These are phyloP conservation scores for Zoanthus sansibaricus DNA, from an alignment of 92 coral and sea anemone species.

Conservation along the genomic window DNA sequence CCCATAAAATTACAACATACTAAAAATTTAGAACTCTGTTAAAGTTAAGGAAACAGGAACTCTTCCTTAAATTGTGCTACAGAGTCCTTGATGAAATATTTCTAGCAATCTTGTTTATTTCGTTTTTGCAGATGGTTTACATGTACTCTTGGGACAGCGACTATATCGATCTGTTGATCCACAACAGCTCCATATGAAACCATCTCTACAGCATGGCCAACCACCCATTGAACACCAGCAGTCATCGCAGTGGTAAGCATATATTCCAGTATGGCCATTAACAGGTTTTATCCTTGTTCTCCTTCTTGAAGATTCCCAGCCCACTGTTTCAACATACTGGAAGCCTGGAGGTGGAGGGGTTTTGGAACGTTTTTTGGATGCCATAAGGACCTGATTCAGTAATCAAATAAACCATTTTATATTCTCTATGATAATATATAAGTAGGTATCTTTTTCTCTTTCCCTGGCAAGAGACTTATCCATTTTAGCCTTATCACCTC, in stretches of 20 bases:
- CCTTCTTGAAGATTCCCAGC: slow-evolving; percentile 64
- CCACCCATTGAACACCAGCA: slow-evolving; percentile 92
- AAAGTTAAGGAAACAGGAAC: too few species aligned
- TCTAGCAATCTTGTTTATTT: too few species aligned
- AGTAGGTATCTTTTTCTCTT: too few species aligned
- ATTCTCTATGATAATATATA: too few species aligned
- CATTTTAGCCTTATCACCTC: too few species aligned
- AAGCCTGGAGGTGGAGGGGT: slow-evolving; percentile 77
- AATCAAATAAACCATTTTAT: too few species aligned
- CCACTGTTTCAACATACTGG: slow-evolving; percentile 53
- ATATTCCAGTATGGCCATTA: slow-evolving; percentile 92
- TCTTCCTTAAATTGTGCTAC: too few species aligned
- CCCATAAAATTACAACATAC: too few species aligned
- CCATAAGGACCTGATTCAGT: neutral
- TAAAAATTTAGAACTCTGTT: too few species aligned
- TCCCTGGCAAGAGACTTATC: too few species aligned
- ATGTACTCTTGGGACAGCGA: slow-evolving; percentile 45
- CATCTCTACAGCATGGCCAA: slow-evolving; percentile 87
- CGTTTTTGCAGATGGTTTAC: neutral
- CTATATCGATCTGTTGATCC: slow-evolving; percentile 74
- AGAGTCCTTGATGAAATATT: too few species aligned
- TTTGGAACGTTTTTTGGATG: neutral
- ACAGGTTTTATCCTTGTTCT: slow-evolving; percentile 60
- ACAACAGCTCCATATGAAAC: slow-evolving; percentile 95
- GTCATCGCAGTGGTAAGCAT: slow-evolving; percentile 92